These are phyloP conservation scores for Chinchilla lanigera DNA, from an alignment of 2,113 vertebrate species.

Conservation along the genomic window DNA sequence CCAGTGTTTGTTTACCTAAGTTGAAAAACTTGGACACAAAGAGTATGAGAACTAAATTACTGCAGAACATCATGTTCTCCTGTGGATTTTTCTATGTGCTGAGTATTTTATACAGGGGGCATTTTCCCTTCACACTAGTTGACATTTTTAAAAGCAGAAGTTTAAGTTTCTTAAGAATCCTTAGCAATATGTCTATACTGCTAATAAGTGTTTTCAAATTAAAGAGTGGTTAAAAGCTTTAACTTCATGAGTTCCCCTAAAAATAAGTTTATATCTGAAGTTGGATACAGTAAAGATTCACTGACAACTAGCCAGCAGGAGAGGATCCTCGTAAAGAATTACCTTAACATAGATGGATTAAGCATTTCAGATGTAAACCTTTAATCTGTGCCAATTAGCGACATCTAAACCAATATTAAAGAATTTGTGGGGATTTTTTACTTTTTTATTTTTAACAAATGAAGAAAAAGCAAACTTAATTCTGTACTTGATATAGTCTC, in stretches of 20 bases:
- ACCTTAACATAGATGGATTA: background rate
- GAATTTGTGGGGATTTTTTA: background rate
- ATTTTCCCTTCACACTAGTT: background rate
- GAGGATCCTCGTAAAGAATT: background rate
- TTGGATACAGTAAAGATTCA: background rate
- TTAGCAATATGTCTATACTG: background rate
- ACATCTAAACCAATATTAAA: background rate
- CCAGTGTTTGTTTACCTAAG: background rate
- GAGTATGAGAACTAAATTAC: background rate
- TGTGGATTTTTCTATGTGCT: background rate
- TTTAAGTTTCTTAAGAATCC: constrained; percentile 15
- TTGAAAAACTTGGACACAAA: background rate
- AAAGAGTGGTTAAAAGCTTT: constrained; percentile 18
- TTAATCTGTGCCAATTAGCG: constrained; percentile 16
- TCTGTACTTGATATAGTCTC: background rate
- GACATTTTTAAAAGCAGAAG: constrained; percentile 8
- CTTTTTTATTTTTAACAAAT: constrained; percentile 33
- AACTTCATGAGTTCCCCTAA: constrained; percentile 46
- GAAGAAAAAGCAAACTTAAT: background rate
- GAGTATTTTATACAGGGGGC: background rate
- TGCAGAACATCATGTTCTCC: constrained; percentile 33
- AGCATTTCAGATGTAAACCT: constrained; percentile 17
- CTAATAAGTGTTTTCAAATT: constrained; percentile 53
- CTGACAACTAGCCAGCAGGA: background rate
- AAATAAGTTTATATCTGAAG: constrained; percentile 19